Base-by-base conservation (phyloP, 2,113 vertebrate species). In the Cricetomys ansorgei region DNA sequence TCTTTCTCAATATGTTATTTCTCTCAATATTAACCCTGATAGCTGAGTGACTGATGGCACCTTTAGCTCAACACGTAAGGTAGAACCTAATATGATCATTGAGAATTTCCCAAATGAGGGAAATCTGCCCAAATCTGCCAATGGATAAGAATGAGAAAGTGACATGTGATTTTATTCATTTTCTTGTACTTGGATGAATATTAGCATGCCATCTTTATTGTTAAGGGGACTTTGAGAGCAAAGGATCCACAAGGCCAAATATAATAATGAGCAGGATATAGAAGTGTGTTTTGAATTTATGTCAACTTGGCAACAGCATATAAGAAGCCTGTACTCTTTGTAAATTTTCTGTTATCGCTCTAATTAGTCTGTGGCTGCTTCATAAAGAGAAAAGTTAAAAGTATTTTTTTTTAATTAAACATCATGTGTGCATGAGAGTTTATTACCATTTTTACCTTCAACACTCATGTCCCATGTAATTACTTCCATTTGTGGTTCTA, bases 241-340 rank as follows among this genome's bases (percentile, higher is more conserved):
- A 91, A 94, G 50, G 31, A n/a, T 79, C 77, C 93, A 94, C 89
- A 94, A 93, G 89, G 90, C 70, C 57, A 95, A 93, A 95, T 83
- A 89, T 84, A 93, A 95, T 96, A 94, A 96, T 72, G 70, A 89
- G 95, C 45, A 94, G 7, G 40, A 80, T 84, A 59, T 16, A 93
- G 83, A 90, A 85, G 77, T 76, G 55, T 89, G 93, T 62, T 92
- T 90, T 96, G 65, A 45, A 91, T 86, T 85, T 45, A 5, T 90
- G 77, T 75, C 77, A 94, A 53, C 48, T 91, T 97, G 95, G 95
- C 90, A 97, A 27, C 11, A 77, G 77, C 45, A 86, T 90, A 53
- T 77, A 70, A 94, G 62, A 55, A 96, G 75, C 76, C 84, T 79
- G n/a, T 85, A 88, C 86, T 94, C 87, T 95, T 84, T 65, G 31